Percentiles rank a stretch among this genome's conserved stretches.
Evolutionary conservation across 2,113 vertebrate genomes (phyloP).

Genomic region (Chlorodrepanis virens): DNA sequence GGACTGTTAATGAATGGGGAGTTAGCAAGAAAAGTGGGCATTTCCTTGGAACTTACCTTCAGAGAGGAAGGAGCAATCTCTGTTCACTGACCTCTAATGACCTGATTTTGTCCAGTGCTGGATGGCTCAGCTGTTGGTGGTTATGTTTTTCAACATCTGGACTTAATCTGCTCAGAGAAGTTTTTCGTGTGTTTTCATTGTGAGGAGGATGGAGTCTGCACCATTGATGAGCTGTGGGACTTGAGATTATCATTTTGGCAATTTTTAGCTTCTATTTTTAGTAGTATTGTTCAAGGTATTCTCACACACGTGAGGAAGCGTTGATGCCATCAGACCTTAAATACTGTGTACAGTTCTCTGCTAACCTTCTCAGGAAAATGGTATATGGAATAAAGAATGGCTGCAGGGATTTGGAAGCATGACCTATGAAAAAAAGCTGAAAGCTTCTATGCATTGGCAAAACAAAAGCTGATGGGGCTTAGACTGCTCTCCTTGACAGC

Average conservation of each 20-base stretch:
- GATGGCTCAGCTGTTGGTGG: neutral
- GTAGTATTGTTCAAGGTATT: neutral
- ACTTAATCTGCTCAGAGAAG: neutral
- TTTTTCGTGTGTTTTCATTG: neutral
- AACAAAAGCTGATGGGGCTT: neutral
- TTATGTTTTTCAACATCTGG: neutral
- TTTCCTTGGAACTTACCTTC: neutral
- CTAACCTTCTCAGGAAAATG: neutral
- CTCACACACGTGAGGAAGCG: neutral
- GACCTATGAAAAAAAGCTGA: neutral
- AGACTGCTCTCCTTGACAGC: neutral
- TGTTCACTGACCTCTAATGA: neutral
- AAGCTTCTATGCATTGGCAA: neutral
- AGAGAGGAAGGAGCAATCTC: neutral
- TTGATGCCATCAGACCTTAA: neutral
- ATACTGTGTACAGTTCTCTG: neutral
- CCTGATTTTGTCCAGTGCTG: neutral
- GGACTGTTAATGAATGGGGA: neutral
- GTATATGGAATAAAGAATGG: neutral
- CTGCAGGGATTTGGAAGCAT: neutral
- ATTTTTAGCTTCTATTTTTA: neutral
- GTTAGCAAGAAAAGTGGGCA: neutral
- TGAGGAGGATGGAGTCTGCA: neutral
- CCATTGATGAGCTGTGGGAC: neutral
- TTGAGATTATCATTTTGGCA: neutral